These are phyloP conservation scores for Chrysemys picta DNA, from an alignment of 2,113 vertebrate species.

Conservation along the genomic window DNA sequence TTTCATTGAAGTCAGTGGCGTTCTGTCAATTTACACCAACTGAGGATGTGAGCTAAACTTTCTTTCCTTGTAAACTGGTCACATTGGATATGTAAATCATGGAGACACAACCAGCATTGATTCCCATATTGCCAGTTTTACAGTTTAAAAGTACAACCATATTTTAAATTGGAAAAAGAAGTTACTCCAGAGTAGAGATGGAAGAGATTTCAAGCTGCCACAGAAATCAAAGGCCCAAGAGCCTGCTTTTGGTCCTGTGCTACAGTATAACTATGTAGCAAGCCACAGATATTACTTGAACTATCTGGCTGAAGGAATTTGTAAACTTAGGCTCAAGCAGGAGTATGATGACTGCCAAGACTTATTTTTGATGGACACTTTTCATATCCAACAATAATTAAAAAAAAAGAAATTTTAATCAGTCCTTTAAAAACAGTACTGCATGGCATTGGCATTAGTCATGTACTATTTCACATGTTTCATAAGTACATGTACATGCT, in stretches of 20 bases:
- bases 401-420: slow-evolving; percentile 66
- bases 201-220: slow-evolving; percentile 2
- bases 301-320: slow-evolving; percentile 46
- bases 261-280: not conserved
- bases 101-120: not conserved
- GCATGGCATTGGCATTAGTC: slow-evolving; percentile 62
- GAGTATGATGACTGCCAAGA: slow-evolving; percentile 45
- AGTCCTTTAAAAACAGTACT: slow-evolving; percentile 64
- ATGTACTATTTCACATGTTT: slow-evolving; percentile 45
- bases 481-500: slow-evolving; percentile 44
- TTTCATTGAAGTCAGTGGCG: not conserved
- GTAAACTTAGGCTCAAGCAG: slow-evolving; percentile 49
- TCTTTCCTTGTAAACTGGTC: not conserved
- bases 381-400: slow-evolving; percentile 67
- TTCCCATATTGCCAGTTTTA: not conserved
- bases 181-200: not conserved
- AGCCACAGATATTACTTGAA: slow-evolving; percentile 18
- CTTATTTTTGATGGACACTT: slow-evolving; percentile 71
- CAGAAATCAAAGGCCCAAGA: not conserved
- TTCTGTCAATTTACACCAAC: not conserved
- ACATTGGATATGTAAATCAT: not conserved
- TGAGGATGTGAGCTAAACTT: not conserved
- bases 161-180: not conserved
- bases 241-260: not conserved
- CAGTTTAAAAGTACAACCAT: not conserved